phyloP scores from a whole-genome alignment of 2,888 invertebrate genomes.

The Agonopterix heracliana region DNA sequence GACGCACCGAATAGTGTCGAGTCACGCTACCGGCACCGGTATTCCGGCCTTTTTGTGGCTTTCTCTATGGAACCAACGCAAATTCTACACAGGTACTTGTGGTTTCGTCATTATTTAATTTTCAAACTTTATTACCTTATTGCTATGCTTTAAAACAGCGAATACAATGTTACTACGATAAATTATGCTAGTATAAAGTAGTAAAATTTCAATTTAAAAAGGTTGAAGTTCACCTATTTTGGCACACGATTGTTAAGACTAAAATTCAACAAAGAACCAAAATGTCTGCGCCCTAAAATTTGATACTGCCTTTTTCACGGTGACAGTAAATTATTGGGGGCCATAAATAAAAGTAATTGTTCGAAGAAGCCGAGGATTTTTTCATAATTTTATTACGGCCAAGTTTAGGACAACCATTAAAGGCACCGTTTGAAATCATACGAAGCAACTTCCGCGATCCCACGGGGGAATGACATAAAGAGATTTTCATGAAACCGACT shows the following conservation, averaged over 20 bases:
- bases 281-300: slow-evolving; percentile 44
- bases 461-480: slow-evolving; percentile 51
- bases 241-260: not conserved
- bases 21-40: slow-evolving; percentile 38
- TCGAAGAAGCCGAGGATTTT: slow-evolving; percentile 58
- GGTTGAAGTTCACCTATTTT: not conserved
- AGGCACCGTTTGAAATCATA: slow-evolving; percentile 46
- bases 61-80: slow-evolving; percentile 16
- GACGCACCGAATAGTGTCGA: slow-evolving; percentile 32
- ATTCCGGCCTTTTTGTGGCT: slow-evolving; percentile 36
- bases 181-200: not conserved
- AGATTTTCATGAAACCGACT: slow-evolving; percentile 51
- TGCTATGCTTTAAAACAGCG: too few relatives aligned
- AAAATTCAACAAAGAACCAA: slow-evolving; percentile 35
- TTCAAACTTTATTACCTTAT: too few relatives aligned
- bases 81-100: not conserved
- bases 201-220: not conserved
- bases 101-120: not conserved
- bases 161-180: too few relatives aligned
- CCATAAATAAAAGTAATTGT: slow-evolving; percentile 68
- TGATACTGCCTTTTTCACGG: slow-evolving; percentile 50
- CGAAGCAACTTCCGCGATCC: slow-evolving; percentile 42
- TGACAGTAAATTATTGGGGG: slow-evolving; percentile 62
- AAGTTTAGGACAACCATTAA: slow-evolving; percentile 51
- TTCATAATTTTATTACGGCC: slow-evolving; percentile 65